Evolutionary conservation across 2,797 vertebrate species (phyloP).

Genomic region (Salarias fasciatus): DNA sequence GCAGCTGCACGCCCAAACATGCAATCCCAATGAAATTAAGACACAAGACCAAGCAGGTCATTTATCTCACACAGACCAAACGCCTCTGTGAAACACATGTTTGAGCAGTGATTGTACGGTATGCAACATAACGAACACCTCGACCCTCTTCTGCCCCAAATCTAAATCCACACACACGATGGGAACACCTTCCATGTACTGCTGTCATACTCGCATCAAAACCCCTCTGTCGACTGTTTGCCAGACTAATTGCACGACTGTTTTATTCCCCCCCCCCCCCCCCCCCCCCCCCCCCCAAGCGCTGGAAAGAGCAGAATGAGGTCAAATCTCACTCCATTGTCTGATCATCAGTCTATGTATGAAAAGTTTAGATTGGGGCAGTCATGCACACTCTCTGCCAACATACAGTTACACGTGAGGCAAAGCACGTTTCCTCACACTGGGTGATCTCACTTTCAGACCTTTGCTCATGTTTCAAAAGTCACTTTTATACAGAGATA

Average conservation of each 20-base stretch:
- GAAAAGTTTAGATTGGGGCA: too few species aligned
- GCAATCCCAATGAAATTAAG: slow-evolving; percentile 18
- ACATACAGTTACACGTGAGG: too few species aligned
- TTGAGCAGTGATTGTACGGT: not conserved
- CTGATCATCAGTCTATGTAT: too few species aligned
- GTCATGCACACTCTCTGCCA: too few species aligned
- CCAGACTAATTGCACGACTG: slow-evolving; percentile 53
- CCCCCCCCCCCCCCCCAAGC: not conserved
- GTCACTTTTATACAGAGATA: too few species aligned
- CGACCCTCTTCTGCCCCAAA: not conserved
- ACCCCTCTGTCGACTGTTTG: slow-evolving; percentile 32
- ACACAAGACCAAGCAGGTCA: slow-evolving; percentile 5
- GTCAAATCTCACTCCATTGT: too few species aligned
- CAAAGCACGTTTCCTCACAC: too few species aligned
- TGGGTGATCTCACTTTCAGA: too few species aligned
- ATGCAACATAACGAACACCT: slow-evolving; percentile 11
- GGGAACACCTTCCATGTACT: slow-evolving; percentile 2
- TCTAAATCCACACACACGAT: slow-evolving; percentile 15
- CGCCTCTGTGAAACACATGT: slow-evolving; percentile 10
- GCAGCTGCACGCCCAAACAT: slow-evolving; percentile 38
- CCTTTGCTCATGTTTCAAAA: too few species aligned
- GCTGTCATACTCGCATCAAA: slow-evolving; percentile 16
- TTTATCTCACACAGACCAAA: slow-evolving; percentile 3
- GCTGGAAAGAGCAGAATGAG: too few species aligned
- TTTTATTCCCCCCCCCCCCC: slow-evolving; percentile 20